These are phyloP conservation scores for Creontiades dilutus DNA, from an alignment of 2,888 invertebrate genomes.

Conservation along the genomic window DNA sequence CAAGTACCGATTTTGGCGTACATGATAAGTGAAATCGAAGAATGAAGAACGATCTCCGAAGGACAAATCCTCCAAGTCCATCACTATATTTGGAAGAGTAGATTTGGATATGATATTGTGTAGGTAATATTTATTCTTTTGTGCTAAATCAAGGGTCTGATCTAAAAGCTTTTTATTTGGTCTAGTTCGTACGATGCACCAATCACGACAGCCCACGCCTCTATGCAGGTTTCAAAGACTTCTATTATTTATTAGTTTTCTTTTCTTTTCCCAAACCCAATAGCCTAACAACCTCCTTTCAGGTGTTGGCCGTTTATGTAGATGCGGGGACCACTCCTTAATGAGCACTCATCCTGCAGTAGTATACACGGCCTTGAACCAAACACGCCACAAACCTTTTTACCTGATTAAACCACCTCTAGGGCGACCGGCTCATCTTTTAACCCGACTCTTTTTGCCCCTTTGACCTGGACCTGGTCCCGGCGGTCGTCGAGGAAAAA, in stretches of 20 bases:
- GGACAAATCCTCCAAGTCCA: too few relatives aligned
- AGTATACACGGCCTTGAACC: not conserved
- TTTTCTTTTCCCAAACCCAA: not conserved
- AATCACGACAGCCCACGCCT: too few relatives aligned
- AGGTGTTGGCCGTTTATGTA: constrained; percentile 27
- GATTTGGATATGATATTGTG: too few relatives aligned
- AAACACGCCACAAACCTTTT: constrained; percentile 43
- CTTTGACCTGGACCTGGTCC: constrained; percentile 30
- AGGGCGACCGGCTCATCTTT: constrained; percentile 42
- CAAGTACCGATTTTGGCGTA: too few relatives aligned
- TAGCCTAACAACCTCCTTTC: constrained; percentile 1
- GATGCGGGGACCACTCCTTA: not conserved
- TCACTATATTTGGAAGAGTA: too few relatives aligned
- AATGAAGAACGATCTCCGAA: too few relatives aligned
- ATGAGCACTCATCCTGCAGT: not conserved
- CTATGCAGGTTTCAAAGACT: not conserved
- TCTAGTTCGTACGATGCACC: too few relatives aligned
- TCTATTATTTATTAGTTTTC: not conserved
- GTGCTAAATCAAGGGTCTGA: too few relatives aligned
- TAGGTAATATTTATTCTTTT: too few relatives aligned
- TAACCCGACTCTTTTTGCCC: constrained; percentile 3
- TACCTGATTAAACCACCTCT: constrained; percentile 52
- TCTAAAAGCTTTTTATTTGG: too few relatives aligned
- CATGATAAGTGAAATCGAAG: too few relatives aligned
- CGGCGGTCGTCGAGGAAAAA: not conserved